Conservation (phyloP, 2,888 invertebrate species). For the Microctonus aethiopoides region DNA sequence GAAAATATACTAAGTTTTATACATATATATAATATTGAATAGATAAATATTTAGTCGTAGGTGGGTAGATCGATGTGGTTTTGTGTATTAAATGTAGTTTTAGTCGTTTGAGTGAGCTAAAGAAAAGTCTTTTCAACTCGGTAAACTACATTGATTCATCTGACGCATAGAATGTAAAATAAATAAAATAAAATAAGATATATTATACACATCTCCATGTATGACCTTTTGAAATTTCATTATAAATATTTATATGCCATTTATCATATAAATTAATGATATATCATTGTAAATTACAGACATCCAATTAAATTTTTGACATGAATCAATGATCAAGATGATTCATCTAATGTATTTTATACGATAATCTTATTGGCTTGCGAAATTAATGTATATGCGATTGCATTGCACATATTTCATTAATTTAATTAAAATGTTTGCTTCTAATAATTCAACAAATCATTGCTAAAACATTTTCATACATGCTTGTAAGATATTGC, state of each 20-base stretch:
- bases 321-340: neutral
- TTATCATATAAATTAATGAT: neutral
- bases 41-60: slow-evolving; percentile 21
- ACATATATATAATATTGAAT: slow-evolving; percentile 12
- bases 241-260: neutral
- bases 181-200: too few species aligned
- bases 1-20: neutral
- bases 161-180: too few species aligned
- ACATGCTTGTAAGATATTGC: neutral
- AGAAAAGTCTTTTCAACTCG: slow-evolving; percentile 15
- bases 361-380: neutral
- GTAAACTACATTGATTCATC: slow-evolving; percentile 5
- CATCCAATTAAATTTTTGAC: neutral
- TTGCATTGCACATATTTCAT: neutral
- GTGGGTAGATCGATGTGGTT: slow-evolving; percentile 1
- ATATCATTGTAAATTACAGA: neutral
- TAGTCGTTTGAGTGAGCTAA: neutral
- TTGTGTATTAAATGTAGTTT: slow-evolving; percentile 17
- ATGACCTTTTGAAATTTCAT: neutral
- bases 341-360: neutral
- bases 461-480: neutral
- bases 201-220: too few species aligned
- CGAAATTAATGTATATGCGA: neutral
- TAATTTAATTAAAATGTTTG: neutral
- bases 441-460: neutral